phyloP scores from a whole-genome alignment of 2,113 vertebrate genomes.

The Chloebia gouldiae region DNA sequence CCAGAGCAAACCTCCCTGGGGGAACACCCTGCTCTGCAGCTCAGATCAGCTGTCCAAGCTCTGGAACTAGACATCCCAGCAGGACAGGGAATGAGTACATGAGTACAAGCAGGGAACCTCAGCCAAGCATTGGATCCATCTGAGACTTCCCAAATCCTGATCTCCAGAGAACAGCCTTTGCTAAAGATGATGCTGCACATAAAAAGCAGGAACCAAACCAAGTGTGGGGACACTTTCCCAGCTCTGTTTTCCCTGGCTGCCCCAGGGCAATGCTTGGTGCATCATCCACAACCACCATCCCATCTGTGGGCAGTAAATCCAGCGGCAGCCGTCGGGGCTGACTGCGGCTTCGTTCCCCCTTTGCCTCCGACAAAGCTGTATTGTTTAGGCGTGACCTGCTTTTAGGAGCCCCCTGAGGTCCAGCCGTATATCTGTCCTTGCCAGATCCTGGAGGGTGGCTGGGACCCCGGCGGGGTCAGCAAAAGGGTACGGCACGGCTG shows the following conservation, averaged over 20 bases:
- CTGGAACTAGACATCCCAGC: background rate
- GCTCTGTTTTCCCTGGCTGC: background rate
- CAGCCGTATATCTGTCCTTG: constrained; percentile 22
- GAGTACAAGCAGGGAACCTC: background rate
- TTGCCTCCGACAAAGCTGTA: constrained; percentile 20
- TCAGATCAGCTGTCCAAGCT: background rate
- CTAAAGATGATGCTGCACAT: background rate
- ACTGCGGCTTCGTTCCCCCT: accelerated
- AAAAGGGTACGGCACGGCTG: background rate
- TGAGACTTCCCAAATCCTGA: background rate
- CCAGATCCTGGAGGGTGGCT: background rate
- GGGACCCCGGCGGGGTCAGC: background rate
- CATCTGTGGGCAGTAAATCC: constrained; percentile 46
- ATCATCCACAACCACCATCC: background rate
- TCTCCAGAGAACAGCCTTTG: background rate
- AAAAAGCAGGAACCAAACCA: background rate
- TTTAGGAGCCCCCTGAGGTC: constrained; percentile 7
- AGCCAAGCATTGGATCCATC: background rate
- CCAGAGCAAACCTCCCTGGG: background rate
- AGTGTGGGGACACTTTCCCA: background rate
- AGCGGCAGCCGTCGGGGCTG: accelerated
- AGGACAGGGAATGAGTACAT: background rate
- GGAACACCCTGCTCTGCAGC: background rate
- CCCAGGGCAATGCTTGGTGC: background rate
- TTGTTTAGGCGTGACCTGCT: constrained; percentile 33